Base-by-base conservation (phyloP, 2,888 invertebrate species). In the Chalcis sispes region DNA sequence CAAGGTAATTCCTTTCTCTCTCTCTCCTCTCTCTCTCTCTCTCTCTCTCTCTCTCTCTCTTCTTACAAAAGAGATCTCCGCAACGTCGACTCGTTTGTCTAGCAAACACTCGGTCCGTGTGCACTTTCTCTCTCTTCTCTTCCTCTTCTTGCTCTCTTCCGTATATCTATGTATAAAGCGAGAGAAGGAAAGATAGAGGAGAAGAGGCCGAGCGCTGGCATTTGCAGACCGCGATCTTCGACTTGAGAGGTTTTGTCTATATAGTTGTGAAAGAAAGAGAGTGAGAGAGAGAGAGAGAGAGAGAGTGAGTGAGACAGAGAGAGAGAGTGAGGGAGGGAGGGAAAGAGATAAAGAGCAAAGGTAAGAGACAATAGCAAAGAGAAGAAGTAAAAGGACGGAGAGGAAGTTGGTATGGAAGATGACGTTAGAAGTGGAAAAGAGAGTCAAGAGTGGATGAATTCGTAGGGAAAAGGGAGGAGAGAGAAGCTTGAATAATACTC, bases 1-100 rank as follows among this genome's bases (percentile, higher is more conserved):
- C 80, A 83, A 74, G 79, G 59, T 79, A 78, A 79, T 78, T 67
- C 75, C 59, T 46, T 29, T 42, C 66, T 56, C 7, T 5, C 46
- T 25, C 27, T 42, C 40, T 59, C 42, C 48, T 42, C 8, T n/a
- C 46, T 46, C 73, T 27, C 23, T 46, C 46, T n/a, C n/a, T n/a
- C 40, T 40, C 42, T 18, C n/a, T n/a, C 7, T 5, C 46, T 25
- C 27, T 42, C 40, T 59, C 42, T 56, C 54, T n/a, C 15, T 58
- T 46, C 73, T 27, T 54, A 61, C 29, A 64, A 62, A 62, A 10
- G 29, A 40, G 15, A 20, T 13, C 42, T 50, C 20, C 1, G 50
- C 20, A 20, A 3, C 32, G 46, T 5, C 20, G 29, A 75, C 81
- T 79, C 82, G 79, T 83, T 82, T 82, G 82, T 79, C 77, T 75